phyloP scores from a whole-genome alignment of 2,888 invertebrate genomes.

The Melieria crassipennis region DNA sequence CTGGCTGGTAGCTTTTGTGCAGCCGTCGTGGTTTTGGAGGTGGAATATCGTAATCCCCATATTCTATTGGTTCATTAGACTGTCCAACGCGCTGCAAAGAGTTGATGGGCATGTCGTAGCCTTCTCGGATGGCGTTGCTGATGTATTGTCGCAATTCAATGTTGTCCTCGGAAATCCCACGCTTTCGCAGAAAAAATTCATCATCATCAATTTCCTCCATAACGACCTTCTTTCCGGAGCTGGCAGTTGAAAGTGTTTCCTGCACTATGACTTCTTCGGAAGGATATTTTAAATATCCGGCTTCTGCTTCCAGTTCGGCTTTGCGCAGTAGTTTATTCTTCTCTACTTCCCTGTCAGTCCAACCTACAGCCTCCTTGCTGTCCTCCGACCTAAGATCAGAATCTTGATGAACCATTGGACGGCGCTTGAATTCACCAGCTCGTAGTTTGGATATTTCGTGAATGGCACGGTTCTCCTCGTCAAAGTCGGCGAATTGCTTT shows the following conservation, averaged over 20 bases:
- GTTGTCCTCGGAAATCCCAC: conserved; percentile 82
- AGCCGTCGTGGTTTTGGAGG: conserved; percentile 64
- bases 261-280: conserved; percentile 55
- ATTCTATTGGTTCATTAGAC: conserved; percentile 52
- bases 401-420: conserved; percentile 65
- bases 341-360: conserved; percentile 65
- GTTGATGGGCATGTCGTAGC: conserved; percentile 73
- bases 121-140: conserved; percentile 82
- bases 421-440: conserved; percentile 63
- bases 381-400: conserved; percentile 66
- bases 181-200: conserved; percentile 85
- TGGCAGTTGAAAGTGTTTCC: conserved; percentile 71
- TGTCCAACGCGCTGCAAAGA: conserved; percentile 73
- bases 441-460: conserved; percentile 66
- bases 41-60: conserved; percentile 62
- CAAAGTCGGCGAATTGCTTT: conserved; percentile 70
- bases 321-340: conserved; percentile 61
- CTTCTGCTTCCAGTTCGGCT: conserved; percentile 62
- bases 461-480: conserved; percentile 69
- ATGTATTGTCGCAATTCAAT: conserved; percentile 82
- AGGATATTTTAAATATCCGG: conserved; percentile 56
- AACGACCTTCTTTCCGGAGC: conserved; percentile 73
- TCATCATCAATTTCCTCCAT: conserved; percentile 89
- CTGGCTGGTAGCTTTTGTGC: conserved; percentile 55
- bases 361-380: conserved; percentile 62